These are phyloP conservation scores for Riptortus pedestris DNA, from an alignment of 1,140 invertebrate species.

Conservation along the genomic window DNA sequence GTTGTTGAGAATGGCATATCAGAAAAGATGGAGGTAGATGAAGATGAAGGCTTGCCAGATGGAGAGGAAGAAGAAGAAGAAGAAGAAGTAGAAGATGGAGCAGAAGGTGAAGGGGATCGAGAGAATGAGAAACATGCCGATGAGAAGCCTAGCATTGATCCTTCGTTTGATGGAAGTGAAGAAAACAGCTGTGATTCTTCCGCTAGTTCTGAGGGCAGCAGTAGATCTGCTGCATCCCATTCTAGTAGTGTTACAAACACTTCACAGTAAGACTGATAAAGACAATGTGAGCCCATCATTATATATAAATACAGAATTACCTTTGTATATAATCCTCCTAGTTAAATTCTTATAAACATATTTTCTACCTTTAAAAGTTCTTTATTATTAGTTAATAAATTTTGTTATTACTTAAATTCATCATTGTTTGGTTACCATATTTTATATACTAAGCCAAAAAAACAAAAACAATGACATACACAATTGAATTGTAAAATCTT, in stretches of 20 bases:
- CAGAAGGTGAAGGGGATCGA: background rate
- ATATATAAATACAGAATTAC: background rate
- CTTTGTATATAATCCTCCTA: background rate
- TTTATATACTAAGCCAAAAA: background rate
- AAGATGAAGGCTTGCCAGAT: too few species aligned
- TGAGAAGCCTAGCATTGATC: background rate
- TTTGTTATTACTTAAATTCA: background rate
- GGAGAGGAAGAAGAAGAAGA: background rate
- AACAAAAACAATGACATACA: background rate
- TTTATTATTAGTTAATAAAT: constrained; percentile 1
- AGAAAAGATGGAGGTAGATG: constrained; percentile 20
- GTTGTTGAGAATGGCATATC: constrained; percentile 1
- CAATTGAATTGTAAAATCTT: background rate
- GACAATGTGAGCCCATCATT: background rate
- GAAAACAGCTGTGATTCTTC: constrained; percentile 1
- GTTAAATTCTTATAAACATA: background rate
- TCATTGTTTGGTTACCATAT: background rate
- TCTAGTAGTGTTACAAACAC: background rate
- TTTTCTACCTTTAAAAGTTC: background rate
- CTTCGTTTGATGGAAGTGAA: background rate
- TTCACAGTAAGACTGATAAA: constrained; percentile 9
- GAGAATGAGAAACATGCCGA: background rate
- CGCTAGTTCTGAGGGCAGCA: background rate
- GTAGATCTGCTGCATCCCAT: too few species aligned
- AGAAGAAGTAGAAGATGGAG: background rate